Conservation (phyloP, 1,140 invertebrate species). For the Coptotermes formosanus region DNA sequence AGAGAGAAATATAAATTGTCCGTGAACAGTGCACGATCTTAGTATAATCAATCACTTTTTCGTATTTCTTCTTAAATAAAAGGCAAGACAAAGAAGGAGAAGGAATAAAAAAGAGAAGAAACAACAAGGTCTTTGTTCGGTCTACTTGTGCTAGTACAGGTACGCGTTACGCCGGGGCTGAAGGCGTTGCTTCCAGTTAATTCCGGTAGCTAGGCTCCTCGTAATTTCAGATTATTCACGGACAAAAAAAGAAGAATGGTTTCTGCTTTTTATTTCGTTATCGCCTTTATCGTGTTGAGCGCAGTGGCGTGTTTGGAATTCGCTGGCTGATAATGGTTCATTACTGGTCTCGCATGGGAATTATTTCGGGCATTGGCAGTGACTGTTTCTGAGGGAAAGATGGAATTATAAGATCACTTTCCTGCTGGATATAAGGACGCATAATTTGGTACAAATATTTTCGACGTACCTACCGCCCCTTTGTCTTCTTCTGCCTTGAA, state of each 20-base stretch:
- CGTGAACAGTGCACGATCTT: conserved; percentile 22
- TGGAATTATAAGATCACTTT: too few relatives aligned
- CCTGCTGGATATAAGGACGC: too few relatives aligned
- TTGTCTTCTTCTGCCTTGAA: too few relatives aligned
- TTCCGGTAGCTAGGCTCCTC: conserved; percentile 26
- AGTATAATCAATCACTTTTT: conserved; percentile 29
- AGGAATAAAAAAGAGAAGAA: neutral
- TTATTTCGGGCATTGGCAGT: too few relatives aligned
- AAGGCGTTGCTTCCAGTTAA: neutral
- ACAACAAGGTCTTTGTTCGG: neutral
- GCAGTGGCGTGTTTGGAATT: neutral
- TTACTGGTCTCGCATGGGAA: too few relatives aligned
- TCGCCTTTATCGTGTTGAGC: neutral
- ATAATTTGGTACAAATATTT: too few relatives aligned
- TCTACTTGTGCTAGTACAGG: neutral
- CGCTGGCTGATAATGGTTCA: too few relatives aligned
- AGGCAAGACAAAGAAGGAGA: neutral
- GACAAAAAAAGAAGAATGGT: neutral
- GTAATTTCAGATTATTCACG: conserved; percentile 30
- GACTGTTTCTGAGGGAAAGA: too few relatives aligned
- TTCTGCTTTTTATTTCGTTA: neutral
- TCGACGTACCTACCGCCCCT: too few relatives aligned
- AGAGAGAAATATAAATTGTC: conserved; percentile 9
- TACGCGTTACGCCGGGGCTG: neutral
- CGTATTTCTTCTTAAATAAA: conserved; percentile 14